Percentiles rank a stretch among this genome's conserved stretches.
Conservation (phyloP, 2,797 vertebrate genomes). For the Nasua narica region DNA sequence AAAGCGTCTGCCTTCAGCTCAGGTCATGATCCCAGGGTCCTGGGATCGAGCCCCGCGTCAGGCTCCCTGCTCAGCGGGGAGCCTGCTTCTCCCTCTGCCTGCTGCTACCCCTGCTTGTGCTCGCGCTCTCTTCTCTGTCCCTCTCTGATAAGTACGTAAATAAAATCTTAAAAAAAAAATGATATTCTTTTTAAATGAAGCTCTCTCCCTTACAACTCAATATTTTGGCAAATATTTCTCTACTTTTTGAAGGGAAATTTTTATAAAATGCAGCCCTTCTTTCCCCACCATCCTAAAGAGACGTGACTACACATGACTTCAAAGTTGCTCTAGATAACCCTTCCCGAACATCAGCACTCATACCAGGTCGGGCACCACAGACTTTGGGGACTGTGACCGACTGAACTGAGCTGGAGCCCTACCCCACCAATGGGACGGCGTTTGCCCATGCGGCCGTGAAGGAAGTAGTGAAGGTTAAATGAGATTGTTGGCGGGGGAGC, state of each 20-base stretch:
- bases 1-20: background rate
- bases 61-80: background rate
- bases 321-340: background rate
- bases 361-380: background rate
- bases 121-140: no score
- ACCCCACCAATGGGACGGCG: rapidly evolving
- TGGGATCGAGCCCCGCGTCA: background rate
- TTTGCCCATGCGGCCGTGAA: background rate
- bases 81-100: background rate
- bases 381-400: background rate
- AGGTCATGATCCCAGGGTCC: background rate
- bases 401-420: background rate
- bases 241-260: background rate
- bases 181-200: background rate
- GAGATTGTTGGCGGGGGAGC: no score
- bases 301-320: background rate
- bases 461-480: background rate
- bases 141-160: background rate
- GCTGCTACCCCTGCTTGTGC: background rate
- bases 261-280: background rate
- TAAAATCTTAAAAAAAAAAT: background rate
- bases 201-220: background rate
- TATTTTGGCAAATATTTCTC: background rate
- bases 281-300: background rate
- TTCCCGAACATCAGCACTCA: background rate